These are phyloP conservation scores for Trichacis sp. DNA, from an alignment of 2,888 invertebrate genomes.

Conservation along the genomic window DNA sequence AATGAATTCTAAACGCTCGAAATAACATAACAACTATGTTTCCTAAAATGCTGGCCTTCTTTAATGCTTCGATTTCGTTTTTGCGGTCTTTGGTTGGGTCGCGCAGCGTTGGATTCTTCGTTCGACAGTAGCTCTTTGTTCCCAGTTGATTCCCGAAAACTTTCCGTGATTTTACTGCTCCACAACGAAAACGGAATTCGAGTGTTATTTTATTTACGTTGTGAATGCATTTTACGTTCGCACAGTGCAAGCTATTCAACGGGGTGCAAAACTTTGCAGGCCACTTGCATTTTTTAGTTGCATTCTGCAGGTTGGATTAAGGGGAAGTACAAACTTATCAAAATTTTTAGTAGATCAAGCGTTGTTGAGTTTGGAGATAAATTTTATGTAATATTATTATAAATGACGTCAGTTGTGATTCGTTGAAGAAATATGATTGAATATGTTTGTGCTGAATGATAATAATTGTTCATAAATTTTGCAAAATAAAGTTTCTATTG, in stretches of 20 bases:
- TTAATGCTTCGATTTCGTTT: conserved; percentile 17
- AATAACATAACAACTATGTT: conserved; percentile 12
- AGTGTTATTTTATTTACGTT: conserved; percentile 5
- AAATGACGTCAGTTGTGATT: too few species aligned
- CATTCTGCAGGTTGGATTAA: too few species aligned
- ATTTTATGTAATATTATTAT: too few species aligned
- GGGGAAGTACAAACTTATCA: too few species aligned
- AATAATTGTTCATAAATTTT: too few species aligned
- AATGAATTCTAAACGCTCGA: conserved; percentile 18
- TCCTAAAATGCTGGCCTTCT: conserved; percentile 22
- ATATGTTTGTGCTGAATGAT: too few species aligned
- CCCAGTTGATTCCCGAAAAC: not conserved
- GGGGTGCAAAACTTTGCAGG: conserved; percentile 11
- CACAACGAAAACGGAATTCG: conserved; percentile 39
- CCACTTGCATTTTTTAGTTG: conserved; percentile 18
- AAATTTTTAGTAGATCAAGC: too few species aligned
- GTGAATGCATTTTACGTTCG: too few species aligned
- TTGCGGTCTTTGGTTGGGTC: conserved; percentile 6
- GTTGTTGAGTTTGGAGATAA: too few species aligned
- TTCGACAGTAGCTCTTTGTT: not conserved
- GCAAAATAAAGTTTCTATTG: too few species aligned
- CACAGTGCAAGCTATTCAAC: conserved; percentile 2
- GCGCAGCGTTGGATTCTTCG: not conserved
- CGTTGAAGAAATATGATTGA: too few species aligned
- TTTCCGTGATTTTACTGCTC: conserved; percentile 40